Conservation (phyloP, 2,113 vertebrate genomes). For the Acanthisitta chloris region DNA sequence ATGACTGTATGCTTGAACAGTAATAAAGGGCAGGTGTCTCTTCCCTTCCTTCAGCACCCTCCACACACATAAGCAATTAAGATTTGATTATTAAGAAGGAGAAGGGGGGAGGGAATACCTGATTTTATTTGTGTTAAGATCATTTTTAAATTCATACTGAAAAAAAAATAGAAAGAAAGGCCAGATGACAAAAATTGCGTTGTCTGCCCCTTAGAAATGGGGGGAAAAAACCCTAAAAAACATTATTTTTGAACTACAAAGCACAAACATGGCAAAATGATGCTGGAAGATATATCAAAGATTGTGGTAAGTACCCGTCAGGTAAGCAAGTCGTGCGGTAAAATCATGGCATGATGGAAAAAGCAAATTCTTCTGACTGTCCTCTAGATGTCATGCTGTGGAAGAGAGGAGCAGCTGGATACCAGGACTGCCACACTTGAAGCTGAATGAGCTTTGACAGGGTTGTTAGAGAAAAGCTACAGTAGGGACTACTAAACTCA, state of each 20-base stretch:
- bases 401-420: neutral
- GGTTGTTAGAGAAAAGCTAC: neutral
- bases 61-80: neutral
- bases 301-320: neutral
- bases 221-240: neutral
- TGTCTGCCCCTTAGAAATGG: neutral
- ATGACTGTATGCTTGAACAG: neutral
- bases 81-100: neutral
- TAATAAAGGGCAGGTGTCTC: neutral
- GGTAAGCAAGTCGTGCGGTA: neutral
- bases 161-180: neutral
- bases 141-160: neutral
- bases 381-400: neutral
- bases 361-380: neutral
- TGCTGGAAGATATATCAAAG: neutral
- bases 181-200: neutral
- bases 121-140: neutral
- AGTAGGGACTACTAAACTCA: neutral
- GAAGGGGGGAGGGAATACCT: fast-evolving
- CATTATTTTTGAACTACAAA: neutral
- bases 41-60: neutral
- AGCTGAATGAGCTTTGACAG: neutral
- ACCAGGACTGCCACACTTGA: neutral
- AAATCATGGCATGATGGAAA: neutral
- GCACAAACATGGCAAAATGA: neutral